Evolutionary conservation across 2,113 vertebrate genomes (phyloP).

Genomic region (Rutilus rutilus): DNA sequence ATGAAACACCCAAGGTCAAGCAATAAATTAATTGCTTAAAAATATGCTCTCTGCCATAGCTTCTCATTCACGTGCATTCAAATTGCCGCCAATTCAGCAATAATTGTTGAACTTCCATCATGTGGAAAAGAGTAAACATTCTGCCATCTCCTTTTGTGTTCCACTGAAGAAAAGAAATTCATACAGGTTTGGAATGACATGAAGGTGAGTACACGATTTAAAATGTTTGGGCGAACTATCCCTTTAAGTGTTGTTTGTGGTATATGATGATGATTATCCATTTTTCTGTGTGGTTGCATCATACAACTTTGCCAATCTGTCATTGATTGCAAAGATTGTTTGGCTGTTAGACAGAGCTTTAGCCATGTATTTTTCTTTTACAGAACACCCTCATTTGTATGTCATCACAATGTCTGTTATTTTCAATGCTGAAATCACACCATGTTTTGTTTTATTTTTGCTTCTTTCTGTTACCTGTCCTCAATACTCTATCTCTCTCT

Average conservation of each 20-base stretch:
- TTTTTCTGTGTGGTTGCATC: constrained; percentile 38
- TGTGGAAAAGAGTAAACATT: not conserved
- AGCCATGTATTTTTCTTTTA: constrained; percentile 56
- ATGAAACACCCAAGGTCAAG: too few relatives aligned
- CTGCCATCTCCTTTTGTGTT: not conserved
- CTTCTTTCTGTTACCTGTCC: constrained; percentile 39
- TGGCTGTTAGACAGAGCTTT: constrained; percentile 20
- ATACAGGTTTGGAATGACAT: constrained; percentile 11
- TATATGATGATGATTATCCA: constrained; percentile 22
- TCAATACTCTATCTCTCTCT: constrained; percentile 37
- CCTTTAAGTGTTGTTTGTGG: constrained; percentile 9
- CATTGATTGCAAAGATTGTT: constrained; percentile 51
- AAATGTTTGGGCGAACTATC: not conserved
- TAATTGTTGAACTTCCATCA: not conserved
- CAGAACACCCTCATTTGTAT: constrained; percentile 57
- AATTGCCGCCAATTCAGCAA: not conserved
- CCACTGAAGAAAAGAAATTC: not conserved
- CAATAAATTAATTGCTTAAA: too few relatives aligned
- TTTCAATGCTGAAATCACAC: constrained; percentile 53
- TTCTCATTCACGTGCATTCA: not conserved
- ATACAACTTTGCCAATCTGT: constrained; percentile 54
- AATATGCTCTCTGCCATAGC: not conserved
- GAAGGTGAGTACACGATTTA: not conserved
- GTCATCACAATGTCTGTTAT: constrained; percentile 64
- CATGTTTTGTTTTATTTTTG: constrained; percentile 53